A percentile compares a stretch with the other conserved stretches of the same genome.
These are phyloP conservation scores for Drosophila rufa DNA, from an alignment of 1,140 invertebrate species.

Conservation along the genomic window DNA sequence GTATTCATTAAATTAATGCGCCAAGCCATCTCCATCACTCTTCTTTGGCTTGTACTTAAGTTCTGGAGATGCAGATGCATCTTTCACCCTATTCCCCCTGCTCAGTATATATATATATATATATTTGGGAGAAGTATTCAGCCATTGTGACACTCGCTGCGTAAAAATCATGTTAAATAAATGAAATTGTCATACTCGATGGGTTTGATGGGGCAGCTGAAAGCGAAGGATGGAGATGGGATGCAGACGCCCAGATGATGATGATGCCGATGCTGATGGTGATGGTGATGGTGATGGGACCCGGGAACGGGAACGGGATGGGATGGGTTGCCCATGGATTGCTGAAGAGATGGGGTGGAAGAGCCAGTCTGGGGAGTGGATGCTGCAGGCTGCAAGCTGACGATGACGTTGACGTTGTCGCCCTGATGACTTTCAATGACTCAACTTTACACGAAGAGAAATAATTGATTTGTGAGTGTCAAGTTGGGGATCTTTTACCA, in stretches of 20 bases:
- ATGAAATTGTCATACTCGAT: conserved; percentile 77
- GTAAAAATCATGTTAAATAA: conserved; percentile 73
- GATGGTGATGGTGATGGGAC: conserved; percentile 29
- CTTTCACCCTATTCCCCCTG: conserved; percentile 11
- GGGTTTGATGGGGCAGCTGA: conserved; percentile 58
- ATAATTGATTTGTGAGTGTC: neutral
- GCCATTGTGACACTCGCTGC: conserved; percentile 58
- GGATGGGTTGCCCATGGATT: conserved; percentile 42
- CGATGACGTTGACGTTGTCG: conserved; percentile 70
- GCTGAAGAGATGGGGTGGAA: neutral
- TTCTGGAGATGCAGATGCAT: conserved; percentile 25
- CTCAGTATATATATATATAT: conserved; percentile 8
- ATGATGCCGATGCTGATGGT: conserved; percentile 26
- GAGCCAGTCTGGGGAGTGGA: conserved; percentile 14
- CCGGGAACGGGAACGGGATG: conserved; percentile 8
- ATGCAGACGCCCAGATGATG: conserved; percentile 46
- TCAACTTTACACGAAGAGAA: conserved; percentile 44
- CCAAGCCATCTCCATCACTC: conserved; percentile 38
- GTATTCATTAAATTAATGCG: conserved; percentile 41
- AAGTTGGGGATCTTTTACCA: no score
- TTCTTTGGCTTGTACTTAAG: conserved; percentile 9
- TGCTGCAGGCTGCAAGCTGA: conserved; percentile 58
- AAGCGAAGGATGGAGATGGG: conserved; percentile 46
- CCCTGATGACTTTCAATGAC: conserved; percentile 68
- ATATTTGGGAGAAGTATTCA: conserved; percentile 18